A percentile compares a stretch with the other conserved stretches of the same genome.
Evolutionary conservation across 2,797 vertebrate species (phyloP).

Genomic region (Nannoperca obscura): DNA sequence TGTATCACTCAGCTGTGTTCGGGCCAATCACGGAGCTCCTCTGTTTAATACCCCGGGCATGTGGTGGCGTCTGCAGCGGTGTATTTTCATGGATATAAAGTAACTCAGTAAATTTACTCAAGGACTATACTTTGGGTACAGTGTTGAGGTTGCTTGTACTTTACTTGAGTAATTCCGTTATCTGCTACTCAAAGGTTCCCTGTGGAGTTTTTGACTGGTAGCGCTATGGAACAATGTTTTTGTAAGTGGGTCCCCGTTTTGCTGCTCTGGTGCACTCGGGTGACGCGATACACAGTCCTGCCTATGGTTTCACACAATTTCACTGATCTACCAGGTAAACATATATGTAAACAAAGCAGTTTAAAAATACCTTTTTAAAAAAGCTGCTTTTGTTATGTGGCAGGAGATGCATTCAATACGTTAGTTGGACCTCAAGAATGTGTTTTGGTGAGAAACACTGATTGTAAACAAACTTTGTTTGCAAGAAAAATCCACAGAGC

Average conservation of each 20-base stretch:
- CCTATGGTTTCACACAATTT: neutral
- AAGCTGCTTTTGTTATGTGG: neutral
- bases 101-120: neutral
- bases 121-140: neutral
- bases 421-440: neutral
- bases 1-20: neutral
- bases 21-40: neutral
- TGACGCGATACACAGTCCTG: neutral
- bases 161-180: neutral
- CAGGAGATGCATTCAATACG: neutral
- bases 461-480: conserved; percentile 2
- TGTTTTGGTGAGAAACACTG: neutral
- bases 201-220: neutral
- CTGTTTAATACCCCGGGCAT: neutral
- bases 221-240: neutral
- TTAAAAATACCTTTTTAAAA: neutral
- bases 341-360: neutral
- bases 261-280: neutral
- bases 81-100: conserved; percentile 2
- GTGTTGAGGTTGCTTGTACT: neutral
- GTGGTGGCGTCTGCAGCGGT: neutral
- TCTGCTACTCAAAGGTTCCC: neutral
- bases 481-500: conserved; percentile 13
- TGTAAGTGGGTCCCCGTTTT: neutral
- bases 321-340: neutral